A percentile compares a stretch with the other conserved stretches of the same genome.
phyloP scores from a whole-genome alignment of 2,113 vertebrate species.

The Lonchura striata region DNA sequence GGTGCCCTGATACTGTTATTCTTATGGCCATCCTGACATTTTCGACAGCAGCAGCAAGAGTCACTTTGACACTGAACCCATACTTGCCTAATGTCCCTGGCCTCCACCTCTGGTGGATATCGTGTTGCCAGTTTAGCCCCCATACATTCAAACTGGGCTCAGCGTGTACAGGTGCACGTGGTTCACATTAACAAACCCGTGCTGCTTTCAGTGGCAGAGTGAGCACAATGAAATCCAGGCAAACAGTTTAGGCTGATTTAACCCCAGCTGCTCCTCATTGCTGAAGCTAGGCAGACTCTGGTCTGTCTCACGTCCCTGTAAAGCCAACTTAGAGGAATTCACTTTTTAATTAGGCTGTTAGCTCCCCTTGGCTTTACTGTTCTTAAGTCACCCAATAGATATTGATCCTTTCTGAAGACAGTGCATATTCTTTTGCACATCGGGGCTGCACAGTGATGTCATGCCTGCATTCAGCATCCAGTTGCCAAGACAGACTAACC shows the following conservation, averaged over 20 bases:
- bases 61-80: not conserved
- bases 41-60: not conserved
- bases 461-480: not conserved
- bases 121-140: not conserved
- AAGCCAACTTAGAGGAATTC: not conserved
- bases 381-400: not conserved
- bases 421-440: not conserved
- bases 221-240: not conserved
- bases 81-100: not conserved
- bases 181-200: not conserved
- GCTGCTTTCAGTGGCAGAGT: not conserved
- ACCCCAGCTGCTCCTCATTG: not conserved
- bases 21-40: not conserved
- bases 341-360: not conserved
- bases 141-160: not conserved
- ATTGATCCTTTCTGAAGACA: not conserved
- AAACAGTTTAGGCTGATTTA: not conserved
- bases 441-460: not conserved
- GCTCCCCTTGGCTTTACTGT: not conserved
- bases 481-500: not conserved
- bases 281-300: not conserved
- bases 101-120: not conserved
- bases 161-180: rapidly evolving
- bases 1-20: not conserved
- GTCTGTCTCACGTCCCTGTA: not conserved